A percentile compares a stretch with the other conserved stretches of the same genome.
Conservation (phyloP, 1,140 invertebrate species). For the Drosophila nasuta region DNA sequence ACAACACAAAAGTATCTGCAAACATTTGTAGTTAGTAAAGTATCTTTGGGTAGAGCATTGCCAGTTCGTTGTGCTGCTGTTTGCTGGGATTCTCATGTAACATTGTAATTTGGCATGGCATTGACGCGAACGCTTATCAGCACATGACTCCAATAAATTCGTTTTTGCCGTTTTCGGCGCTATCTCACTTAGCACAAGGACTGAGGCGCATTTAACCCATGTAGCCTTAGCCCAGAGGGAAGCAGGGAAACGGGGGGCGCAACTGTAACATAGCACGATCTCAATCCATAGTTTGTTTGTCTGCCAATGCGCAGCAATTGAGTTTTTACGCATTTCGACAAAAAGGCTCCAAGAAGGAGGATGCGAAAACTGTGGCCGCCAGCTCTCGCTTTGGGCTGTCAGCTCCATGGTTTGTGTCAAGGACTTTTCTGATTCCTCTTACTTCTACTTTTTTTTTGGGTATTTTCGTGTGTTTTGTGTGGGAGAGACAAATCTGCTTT, state of each 20-base stretch:
- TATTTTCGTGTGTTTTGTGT: constrained; percentile 31
- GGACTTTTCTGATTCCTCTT: constrained; percentile 3
- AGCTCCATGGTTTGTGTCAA: constrained; percentile 29
- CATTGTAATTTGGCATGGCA: constrained; percentile 78
- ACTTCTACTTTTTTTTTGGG: constrained; percentile 20
- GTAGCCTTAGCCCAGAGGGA: neutral
- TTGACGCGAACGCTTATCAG: constrained; percentile 74
- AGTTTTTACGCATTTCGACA: constrained; percentile 80
- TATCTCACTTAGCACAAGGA: constrained; percentile 68
- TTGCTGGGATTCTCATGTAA: constrained; percentile 44
- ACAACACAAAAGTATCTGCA: neutral
- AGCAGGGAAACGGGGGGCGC: neutral
- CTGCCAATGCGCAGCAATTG: constrained; percentile 75
- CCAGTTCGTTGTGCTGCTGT: constrained; percentile 8
- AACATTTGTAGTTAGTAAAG: neutral
- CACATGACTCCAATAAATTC: constrained; percentile 83
- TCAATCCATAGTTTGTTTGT: constrained; percentile 43
- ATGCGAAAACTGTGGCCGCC: constrained; percentile 24
- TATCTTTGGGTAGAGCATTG: constrained; percentile 24
- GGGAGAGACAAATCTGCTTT: constrained; percentile 79
- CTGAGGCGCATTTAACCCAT: constrained; percentile 53
- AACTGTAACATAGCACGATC: neutral
- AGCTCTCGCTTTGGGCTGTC: constrained; percentile 39
- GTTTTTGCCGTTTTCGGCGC: constrained; percentile 56
- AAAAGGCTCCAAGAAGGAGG: constrained; percentile 32